phyloP scores from a whole-genome alignment of 2,888 invertebrate genomes.

The Keiferia lycopersicella region DNA sequence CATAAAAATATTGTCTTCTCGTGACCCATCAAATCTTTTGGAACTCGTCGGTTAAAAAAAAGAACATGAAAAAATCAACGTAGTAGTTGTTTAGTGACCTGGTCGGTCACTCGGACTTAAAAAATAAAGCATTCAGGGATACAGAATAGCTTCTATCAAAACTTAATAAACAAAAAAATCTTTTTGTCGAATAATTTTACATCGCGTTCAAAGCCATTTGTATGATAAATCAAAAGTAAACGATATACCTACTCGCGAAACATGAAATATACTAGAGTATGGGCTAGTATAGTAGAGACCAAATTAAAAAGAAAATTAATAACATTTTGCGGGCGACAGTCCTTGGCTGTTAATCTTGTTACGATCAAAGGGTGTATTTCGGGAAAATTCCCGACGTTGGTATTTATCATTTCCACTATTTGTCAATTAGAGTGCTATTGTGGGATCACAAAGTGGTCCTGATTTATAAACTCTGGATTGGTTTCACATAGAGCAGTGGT shows the following conservation, averaged over 20 bases:
- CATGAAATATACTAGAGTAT: constrained; percentile 40
- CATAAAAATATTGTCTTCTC: not conserved
- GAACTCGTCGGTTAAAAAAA: too few species aligned
- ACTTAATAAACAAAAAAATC: constrained; percentile 42
- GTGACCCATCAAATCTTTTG: too few species aligned
- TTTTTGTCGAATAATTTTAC: constrained; percentile 42
- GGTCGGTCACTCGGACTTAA: too few species aligned
- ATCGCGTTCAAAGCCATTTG: constrained; percentile 44
- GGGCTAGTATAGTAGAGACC: constrained; percentile 41
- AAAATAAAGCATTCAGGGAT: constrained; percentile 33
- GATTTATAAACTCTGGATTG: constrained; percentile 68
- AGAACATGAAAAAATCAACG: too few species aligned
- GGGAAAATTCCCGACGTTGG: constrained; percentile 69
- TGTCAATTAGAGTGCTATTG: constrained; percentile 80
- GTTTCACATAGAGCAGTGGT: constrained; percentile 36
- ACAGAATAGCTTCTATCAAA: constrained; percentile 39
- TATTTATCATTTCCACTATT: constrained; percentile 80
- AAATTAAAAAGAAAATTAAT: constrained; percentile 79
- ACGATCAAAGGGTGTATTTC: constrained; percentile 78
- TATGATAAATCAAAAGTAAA: constrained; percentile 63
- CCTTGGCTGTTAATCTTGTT: constrained; percentile 72
- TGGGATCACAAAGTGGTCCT: constrained; percentile 68
- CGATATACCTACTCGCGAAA: constrained; percentile 8
- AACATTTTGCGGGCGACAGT: constrained; percentile 67
- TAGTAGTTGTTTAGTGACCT: too few species aligned